A percentile compares a stretch with the other conserved stretches of the same genome.
Evolutionary conservation across 1,140 invertebrate genomes (phyloP).

Genomic region (Scaptomyza hsui): DNA sequence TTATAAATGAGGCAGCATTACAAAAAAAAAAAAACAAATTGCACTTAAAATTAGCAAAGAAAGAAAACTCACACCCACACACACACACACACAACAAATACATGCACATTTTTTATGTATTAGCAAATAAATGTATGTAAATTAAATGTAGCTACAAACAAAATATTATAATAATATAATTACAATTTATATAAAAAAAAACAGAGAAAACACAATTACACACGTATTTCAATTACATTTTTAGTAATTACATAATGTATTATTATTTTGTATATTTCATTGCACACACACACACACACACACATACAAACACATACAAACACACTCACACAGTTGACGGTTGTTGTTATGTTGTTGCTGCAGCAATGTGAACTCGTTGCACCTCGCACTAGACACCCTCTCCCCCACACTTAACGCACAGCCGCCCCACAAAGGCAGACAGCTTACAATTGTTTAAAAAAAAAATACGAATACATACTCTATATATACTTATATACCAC

Average conservation of each 20-base stretch:
- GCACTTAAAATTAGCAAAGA: slow-evolving; percentile 27
- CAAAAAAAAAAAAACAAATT: slow-evolving; percentile 27
- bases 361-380: slow-evolving; percentile 70
- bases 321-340: slow-evolving; percentile 42
- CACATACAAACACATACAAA: too few species aligned
- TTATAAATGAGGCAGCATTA: slow-evolving; percentile 55
- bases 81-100: slow-evolving; percentile 34
- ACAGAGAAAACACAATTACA: slow-evolving; percentile 44
- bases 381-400: slow-evolving; percentile 58
- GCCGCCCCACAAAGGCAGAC: slow-evolving; percentile 6
- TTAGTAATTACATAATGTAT: slow-evolving; percentile 79
- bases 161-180: slow-evolving; percentile 38
- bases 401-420: not conserved
- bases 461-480: slow-evolving; percentile 33
- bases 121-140: slow-evolving; percentile 63
- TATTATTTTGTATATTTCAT: slow-evolving; percentile 75
- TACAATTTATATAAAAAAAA: slow-evolving; percentile 42
- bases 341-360: slow-evolving; percentile 40
- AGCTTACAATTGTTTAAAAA: slow-evolving; percentile 46
- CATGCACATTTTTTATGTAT: slow-evolving; percentile 70
- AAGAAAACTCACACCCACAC: slow-evolving; percentile 15
- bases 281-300: slow-evolving; percentile 38
- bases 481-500: slow-evolving; percentile 1
- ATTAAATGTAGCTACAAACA: slow-evolving; percentile 40
- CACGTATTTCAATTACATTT: slow-evolving; percentile 75